Evolutionary conservation across 2,113 vertebrate genomes (phyloP).

Genomic region (Sterna hirundo): DNA sequence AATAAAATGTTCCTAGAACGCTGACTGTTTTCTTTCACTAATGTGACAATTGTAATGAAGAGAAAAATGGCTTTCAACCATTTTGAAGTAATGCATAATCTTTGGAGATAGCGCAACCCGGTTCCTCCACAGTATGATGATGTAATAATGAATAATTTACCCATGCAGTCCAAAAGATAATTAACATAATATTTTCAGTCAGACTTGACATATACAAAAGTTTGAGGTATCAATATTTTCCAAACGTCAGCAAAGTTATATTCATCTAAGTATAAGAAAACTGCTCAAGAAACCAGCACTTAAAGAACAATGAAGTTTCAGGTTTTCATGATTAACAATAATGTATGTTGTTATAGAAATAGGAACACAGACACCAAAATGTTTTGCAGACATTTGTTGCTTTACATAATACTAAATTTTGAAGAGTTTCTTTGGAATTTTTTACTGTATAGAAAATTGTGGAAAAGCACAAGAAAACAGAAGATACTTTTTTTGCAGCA

Average conservation of each 20-base stretch:
- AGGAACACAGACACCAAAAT: not conserved
- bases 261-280: not conserved
- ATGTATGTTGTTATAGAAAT: not conserved
- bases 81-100: not conserved
- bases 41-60: not conserved
- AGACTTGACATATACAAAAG: not conserved
- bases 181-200: not conserved
- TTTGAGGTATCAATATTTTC: not conserved
- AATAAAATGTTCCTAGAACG: conserved; percentile 22
- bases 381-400: not conserved
- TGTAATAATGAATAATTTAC: not conserved
- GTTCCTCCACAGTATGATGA: not conserved
- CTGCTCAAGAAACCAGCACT: not conserved
- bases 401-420: not conserved
- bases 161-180: not conserved
- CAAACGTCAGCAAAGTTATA: not conserved
- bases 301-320: not conserved
- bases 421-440: not conserved
- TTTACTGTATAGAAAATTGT: not conserved
- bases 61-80: not conserved
- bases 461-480: not conserved
- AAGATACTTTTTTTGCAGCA: not conserved
- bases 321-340: not conserved
- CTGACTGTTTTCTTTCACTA: not conserved
- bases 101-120: not conserved